phyloP scores from a whole-genome alignment of 2,797 vertebrate species.

The Cheirogaleus major region DNA sequence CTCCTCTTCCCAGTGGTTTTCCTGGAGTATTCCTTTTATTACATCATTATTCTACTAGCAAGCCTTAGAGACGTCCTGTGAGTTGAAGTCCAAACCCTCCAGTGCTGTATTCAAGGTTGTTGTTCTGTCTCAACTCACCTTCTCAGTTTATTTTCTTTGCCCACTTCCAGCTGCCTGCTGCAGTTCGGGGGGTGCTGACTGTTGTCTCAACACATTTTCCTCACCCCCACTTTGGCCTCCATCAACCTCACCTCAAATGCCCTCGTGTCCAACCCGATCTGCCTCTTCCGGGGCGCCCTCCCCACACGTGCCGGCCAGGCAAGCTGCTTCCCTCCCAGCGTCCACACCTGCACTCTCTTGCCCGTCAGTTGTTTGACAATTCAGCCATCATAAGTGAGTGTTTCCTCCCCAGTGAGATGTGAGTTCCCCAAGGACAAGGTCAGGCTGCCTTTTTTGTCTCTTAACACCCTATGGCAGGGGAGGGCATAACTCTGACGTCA shows the following conservation, averaged over 20 bases:
- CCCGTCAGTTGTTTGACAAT: accelerated
- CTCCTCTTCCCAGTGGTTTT: not conserved
- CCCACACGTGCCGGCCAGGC: accelerated
- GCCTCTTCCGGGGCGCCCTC: not conserved
- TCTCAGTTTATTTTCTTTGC: not conserved
- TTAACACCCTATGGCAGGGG: not conserved
- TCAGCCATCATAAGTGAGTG: not conserved
- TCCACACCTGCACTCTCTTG: accelerated
- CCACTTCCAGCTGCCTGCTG: not conserved
- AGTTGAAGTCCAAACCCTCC: not conserved
- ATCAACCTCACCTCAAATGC: not conserved
- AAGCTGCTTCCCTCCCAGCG: not conserved
- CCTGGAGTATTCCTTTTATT: not conserved
- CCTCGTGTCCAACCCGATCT: not conserved
- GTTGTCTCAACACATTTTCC: not conserved
- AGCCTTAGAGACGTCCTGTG: not conserved
- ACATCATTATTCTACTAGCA: not conserved
- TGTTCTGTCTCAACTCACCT: not conserved
- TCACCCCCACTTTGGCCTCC: not conserved
- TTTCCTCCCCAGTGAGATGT: not conserved
- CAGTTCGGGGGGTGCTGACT: too few species aligned
- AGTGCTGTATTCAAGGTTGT: accelerated
- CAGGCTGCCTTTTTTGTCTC: not conserved
- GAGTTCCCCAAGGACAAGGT: not conserved
- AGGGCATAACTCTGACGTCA: not conserved